phyloP scores from a whole-genome alignment of 2,888 invertebrate species.

The Scrobipalpa atriplicella region DNA sequence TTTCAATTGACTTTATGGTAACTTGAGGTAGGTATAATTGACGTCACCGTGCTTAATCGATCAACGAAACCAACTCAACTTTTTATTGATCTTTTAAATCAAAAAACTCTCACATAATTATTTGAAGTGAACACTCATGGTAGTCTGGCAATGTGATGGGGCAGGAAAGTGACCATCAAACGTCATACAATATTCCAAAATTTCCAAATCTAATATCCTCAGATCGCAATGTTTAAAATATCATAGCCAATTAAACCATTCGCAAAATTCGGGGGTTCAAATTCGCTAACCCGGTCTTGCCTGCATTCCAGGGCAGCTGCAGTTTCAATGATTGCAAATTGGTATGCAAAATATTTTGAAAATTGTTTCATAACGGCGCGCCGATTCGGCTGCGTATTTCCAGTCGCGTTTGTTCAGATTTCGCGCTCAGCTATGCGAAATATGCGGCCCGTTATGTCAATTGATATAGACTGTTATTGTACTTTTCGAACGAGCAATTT shows the following conservation, averaged over 20 bases:
- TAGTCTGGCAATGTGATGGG: too few species aligned
- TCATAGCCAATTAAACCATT: constrained; percentile 6
- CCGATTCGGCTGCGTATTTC: constrained; percentile 58
- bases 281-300: constrained; percentile 57
- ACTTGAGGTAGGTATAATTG: constrained; percentile 37
- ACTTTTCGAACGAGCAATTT: constrained; percentile 35
- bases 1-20: constrained; percentile 79
- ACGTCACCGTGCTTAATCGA: too few species aligned
- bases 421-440: constrained; percentile 61
- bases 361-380: constrained; percentile 78
- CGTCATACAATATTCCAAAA: neutral
- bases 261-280: constrained; percentile 31
- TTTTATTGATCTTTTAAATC: too few species aligned
- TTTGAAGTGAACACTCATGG: too few species aligned
- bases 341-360: constrained; percentile 83
- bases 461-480: constrained; percentile 41
- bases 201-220: neutral
- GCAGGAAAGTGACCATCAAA: neutral
- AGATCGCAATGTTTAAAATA: constrained; percentile 6
- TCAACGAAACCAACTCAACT: too few species aligned
- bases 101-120: too few species aligned
- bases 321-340: constrained; percentile 81
- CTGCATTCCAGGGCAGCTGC: constrained; percentile 71
- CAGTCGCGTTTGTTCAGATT: constrained; percentile 63
- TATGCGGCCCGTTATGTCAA: constrained; percentile 39